phyloP scores from a whole-genome alignment of 1,140 invertebrate genomes.

The Sycobia sp. region DNA sequence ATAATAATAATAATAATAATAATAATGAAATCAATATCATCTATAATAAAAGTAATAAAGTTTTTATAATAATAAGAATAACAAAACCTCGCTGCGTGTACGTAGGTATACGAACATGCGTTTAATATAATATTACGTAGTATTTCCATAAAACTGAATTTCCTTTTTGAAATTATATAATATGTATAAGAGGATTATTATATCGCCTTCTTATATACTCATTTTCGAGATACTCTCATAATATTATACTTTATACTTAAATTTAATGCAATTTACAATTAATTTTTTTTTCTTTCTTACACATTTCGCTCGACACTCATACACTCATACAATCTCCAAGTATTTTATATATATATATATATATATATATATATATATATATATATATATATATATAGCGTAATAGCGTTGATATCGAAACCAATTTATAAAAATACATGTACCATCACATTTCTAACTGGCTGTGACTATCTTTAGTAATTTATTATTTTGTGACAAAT shows the following conservation, averaged over 20 bases:
- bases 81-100: constrained; percentile 24
- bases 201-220: constrained; percentile 17
- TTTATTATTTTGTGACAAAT: constrained; percentile 24
- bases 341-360: too few species aligned
- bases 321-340: constrained; percentile 30
- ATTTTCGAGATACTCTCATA: constrained; percentile 2
- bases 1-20: constrained; percentile 31
- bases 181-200: constrained; percentile 27
- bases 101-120: constrained; percentile 18
- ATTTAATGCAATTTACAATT: constrained; percentile 36
- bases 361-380: too few species aligned
- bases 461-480: constrained; percentile 22
- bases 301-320: constrained; percentile 32
- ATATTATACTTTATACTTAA: constrained; percentile 23
- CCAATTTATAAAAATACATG: constrained; percentile 51
- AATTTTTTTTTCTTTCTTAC: constrained; percentile 27
- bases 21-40: too few species aligned
- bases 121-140: constrained; percentile 14
- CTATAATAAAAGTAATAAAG: too few species aligned
- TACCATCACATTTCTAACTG: constrained; percentile 37
- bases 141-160: constrained; percentile 22
- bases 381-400: too few species aligned
- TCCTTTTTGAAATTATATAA: constrained; percentile 25
- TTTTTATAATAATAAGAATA: constrained; percentile 23
- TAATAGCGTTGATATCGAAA: constrained; percentile 41